Evolutionary conservation across 2,888 invertebrate genomes (phyloP).

Genomic region (Salticus scenicus): DNA sequence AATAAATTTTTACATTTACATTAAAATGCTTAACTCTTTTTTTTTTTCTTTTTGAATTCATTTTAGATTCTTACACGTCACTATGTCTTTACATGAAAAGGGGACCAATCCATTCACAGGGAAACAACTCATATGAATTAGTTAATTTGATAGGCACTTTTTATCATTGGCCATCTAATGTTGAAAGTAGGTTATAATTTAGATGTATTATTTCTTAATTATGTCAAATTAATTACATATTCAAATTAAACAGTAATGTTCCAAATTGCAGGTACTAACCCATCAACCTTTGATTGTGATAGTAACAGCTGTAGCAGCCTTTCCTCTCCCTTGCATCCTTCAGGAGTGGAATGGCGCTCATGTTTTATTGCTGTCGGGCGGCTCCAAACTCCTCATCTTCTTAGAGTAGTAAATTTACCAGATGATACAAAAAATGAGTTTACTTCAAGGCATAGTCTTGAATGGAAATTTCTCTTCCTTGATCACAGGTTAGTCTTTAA

Average conservation of each 20-base stretch:
- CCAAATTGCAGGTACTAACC: constrained; percentile 31
- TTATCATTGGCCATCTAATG: constrained; percentile 67
- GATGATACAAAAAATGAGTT: constrained; percentile 89
- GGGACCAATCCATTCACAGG: constrained; percentile 65
- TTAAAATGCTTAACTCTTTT: too few species aligned
- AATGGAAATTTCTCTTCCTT: constrained; percentile 95
- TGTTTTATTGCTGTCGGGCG: constrained; percentile 88
- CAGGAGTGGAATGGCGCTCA: constrained; percentile 40
- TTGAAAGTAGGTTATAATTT: constrained; percentile 38
- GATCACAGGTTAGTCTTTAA: constrained; percentile 83
- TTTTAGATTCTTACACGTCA: constrained; percentile 55
- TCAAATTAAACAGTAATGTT: not conserved
- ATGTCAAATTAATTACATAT: not conserved
- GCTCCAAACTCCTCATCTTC: constrained; percentile 86
- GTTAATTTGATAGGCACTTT: constrained; percentile 70
- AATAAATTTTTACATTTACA: too few species aligned
- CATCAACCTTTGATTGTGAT: constrained; percentile 54
- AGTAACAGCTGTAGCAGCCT: constrained; percentile 64
- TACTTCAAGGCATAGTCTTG: constrained; percentile 92
- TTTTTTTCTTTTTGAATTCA: not conserved
- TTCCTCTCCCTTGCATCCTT: constrained; percentile 48
- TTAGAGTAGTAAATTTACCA: constrained; percentile 88
- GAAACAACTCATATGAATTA: constrained; percentile 61
- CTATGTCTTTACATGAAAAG: constrained; percentile 67
- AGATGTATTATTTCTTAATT: not conserved